Evolutionary conservation across 2,797 vertebrate species (phyloP).

Genomic region (Passerculus sandwichensis): DNA sequence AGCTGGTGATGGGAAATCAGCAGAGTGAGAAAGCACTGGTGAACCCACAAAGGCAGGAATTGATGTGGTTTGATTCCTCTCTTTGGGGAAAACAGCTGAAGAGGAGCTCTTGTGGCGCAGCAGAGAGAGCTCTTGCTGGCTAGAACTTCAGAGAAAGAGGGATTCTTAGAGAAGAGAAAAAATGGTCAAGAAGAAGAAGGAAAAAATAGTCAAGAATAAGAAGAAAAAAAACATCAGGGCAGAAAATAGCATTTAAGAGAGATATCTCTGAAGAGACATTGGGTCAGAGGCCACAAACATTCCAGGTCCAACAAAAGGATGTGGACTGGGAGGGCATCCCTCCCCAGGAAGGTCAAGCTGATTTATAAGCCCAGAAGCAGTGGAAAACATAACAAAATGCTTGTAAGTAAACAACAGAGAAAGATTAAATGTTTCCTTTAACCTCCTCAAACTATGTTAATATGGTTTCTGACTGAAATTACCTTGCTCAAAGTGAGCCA

Average conservation of each 20-base stretch:
- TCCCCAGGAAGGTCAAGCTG: not conserved
- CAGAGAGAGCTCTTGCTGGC: not conserved
- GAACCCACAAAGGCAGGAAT: not conserved
- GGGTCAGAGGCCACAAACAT: not conserved
- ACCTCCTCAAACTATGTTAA: not conserved
- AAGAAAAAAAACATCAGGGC: not conserved
- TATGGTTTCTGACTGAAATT: not conserved
- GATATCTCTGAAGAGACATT: not conserved
- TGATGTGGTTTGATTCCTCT: not conserved
- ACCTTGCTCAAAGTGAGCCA: not conserved
- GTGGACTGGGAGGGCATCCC: not conserved
- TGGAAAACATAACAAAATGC: not conserved
- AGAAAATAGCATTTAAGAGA: not conserved
- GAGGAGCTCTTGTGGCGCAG: not conserved
- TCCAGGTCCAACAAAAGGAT: not conserved
- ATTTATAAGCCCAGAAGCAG: not conserved
- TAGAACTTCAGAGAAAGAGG: not conserved
- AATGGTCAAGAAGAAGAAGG: too few relatives aligned
- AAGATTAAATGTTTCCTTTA: slow-evolving; percentile 4
- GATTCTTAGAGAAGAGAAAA: not conserved
- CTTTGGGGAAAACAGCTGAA: not conserved
- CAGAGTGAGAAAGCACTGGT: not conserved
- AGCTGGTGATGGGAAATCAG: not conserved
- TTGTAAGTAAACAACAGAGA: not conserved
- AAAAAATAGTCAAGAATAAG: not conserved